Conservation (phyloP, 2,888 invertebrate species). For the Andrena chrysosceles region DNA sequence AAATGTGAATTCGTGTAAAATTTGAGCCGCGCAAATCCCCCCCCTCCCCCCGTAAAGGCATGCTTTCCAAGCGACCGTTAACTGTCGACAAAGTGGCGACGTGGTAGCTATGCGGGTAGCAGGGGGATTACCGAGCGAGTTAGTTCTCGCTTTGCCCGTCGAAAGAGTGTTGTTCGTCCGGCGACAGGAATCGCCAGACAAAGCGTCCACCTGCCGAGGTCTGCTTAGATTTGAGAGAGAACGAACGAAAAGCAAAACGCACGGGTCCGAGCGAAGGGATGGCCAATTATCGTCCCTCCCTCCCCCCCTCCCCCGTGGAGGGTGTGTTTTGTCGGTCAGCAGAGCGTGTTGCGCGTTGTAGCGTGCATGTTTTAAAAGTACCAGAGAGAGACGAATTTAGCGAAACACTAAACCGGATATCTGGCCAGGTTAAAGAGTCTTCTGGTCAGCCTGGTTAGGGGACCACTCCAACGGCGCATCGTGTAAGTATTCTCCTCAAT, state of each 20-base stretch:
- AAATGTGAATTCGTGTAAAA: background rate
- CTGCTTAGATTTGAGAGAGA: slow-evolving; percentile 22
- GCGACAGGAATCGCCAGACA: slow-evolving; percentile 35
- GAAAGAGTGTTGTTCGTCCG: slow-evolving; percentile 40
- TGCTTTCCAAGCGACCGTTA: too few relatives aligned
- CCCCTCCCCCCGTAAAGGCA: too few relatives aligned
- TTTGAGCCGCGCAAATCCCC: too few relatives aligned
- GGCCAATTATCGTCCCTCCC: background rate
- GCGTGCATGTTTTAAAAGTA: slow-evolving; percentile 64
- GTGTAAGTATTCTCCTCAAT: slow-evolving; percentile 69
- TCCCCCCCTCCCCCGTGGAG: slow-evolving; percentile 1
- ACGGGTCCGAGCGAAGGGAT: slow-evolving; percentile 18
- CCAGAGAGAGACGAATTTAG: slow-evolving; percentile 39
- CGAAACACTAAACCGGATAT: slow-evolving; percentile 47
- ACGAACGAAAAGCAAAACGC: slow-evolving; percentile 9
- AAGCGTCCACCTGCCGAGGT: slow-evolving; percentile 25
- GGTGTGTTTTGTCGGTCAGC: slow-evolving; percentile 39
- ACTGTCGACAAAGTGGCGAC: too few relatives aligned
- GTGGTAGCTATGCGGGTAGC: too few relatives aligned
- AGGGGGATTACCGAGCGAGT: background rate
- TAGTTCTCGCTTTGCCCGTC: background rate
- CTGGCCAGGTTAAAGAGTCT: slow-evolving; percentile 52
- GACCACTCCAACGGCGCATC: slow-evolving; percentile 54
- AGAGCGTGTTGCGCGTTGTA: slow-evolving; percentile 59
- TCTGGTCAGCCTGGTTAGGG: slow-evolving; percentile 54